Conservation (phyloP, 2,113 vertebrate genomes). For the Ciconia maguari region DNA sequence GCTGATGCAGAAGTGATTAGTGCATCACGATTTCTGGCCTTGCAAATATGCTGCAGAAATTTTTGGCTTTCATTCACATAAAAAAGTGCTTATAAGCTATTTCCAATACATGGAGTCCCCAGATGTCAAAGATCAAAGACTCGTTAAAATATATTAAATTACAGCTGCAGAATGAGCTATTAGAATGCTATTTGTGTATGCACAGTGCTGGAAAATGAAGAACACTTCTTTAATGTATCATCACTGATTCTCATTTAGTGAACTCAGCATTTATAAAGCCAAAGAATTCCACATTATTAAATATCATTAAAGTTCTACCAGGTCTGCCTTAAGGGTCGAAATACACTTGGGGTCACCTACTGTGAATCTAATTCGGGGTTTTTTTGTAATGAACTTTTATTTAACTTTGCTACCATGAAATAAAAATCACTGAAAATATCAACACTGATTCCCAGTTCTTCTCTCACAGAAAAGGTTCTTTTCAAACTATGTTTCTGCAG, state of each 20-base stretch:
- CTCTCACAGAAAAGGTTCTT: background rate
- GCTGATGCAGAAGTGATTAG: background rate
- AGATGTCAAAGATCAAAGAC: conserved; percentile 21
- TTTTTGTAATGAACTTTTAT: background rate
- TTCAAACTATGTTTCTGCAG: background rate
- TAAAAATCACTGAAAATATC: background rate
- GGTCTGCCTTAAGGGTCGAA: background rate
- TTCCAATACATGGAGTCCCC: background rate
- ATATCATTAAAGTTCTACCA: background rate
- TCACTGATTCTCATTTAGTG: background rate
- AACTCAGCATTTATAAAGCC: conserved; percentile 10
- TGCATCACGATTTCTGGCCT: background rate
- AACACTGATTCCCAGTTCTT: background rate
- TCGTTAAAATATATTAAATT: conserved; percentile 26
- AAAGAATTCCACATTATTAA: background rate
- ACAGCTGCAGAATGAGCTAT: background rate
- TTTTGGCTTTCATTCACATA: background rate
- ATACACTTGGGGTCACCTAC: background rate
- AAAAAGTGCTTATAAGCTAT: background rate
- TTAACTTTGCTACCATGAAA: background rate
- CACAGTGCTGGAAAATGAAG: background rate
- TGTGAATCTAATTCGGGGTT: background rate
- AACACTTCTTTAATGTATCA: background rate
- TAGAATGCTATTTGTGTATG: background rate
- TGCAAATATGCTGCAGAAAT: background rate